Conservation (phyloP, 2,797 vertebrate species). For the Crenuchus spilurus region DNA sequence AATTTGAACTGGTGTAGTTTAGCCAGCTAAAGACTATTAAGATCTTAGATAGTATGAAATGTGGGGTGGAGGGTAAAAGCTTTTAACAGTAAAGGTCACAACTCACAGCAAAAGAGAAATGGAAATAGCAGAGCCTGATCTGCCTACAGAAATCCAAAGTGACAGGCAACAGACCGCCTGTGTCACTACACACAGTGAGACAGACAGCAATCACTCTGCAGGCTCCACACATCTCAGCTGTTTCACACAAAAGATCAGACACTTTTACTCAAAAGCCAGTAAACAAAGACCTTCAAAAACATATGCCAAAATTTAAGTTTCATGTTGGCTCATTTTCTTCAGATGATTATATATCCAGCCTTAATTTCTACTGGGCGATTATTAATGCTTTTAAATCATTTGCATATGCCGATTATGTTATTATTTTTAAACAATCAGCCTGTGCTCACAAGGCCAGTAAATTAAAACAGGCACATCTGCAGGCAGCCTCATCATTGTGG, state of each 20-base stretch:
- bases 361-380: neutral
- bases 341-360: neutral
- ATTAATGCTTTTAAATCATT: neutral
- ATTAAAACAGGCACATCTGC: too few relatives aligned
- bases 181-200: constrained; percentile 32
- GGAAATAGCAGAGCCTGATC: neutral
- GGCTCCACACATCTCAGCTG: neutral
- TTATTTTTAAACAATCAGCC: too few relatives aligned
- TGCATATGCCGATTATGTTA: too few relatives aligned
- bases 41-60: neutral
- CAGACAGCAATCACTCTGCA: constrained; percentile 17
- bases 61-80: neutral
- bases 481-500: too few relatives aligned
- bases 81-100: neutral
- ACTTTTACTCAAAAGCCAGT: neutral
- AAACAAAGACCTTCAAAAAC: neutral
- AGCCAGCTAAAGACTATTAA: neutral
- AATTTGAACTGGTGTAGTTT: neutral
- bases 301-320: neutral
- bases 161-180: constrained; percentile 33
- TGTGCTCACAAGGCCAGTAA: too few relatives aligned
- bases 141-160: constrained; percentile 12
- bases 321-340: neutral
- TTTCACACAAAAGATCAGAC: neutral
- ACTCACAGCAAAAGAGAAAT: neutral